Conservation (phyloP, 2,888 invertebrate species). For the Melanostoma scalare region DNA sequence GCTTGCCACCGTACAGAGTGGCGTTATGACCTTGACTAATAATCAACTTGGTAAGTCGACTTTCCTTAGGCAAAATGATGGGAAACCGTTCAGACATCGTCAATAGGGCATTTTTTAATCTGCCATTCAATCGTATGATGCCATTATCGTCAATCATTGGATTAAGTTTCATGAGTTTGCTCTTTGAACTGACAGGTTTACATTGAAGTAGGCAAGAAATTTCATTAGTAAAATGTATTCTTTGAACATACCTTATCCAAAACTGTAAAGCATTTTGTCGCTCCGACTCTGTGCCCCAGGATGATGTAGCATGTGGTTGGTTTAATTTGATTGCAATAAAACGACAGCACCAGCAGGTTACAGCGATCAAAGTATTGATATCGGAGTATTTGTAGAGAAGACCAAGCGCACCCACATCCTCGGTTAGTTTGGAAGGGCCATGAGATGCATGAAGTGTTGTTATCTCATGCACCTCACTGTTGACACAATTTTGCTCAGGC, state of each 20-base stretch:
- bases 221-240: slow-evolving; percentile 13
- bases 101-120: slow-evolving; percentile 24
- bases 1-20: slow-evolving; percentile 32
- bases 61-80: slow-evolving; percentile 28
- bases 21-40: slow-evolving; percentile 2
- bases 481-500: slow-evolving; percentile 13
- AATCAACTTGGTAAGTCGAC: background rate
- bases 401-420: background rate
- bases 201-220: slow-evolving; percentile 13
- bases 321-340: background rate
- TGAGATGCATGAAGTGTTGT: background rate
- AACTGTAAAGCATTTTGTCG: background rate
- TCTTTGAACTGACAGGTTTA: background rate
- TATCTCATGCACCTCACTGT: background rate
- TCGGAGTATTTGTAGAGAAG: slow-evolving; percentile 34
- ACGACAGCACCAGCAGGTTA: background rate
- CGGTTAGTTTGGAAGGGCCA: background rate
- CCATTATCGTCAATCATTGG: slow-evolving; percentile 26
- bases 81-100: slow-evolving; percentile 7
- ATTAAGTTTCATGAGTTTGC: slow-evolving; percentile 25
- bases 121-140: slow-evolving; percentile 28
- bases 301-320: background rate
- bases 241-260: slow-evolving; percentile 31
- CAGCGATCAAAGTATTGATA: slow-evolving; percentile 6
- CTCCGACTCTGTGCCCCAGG: slow-evolving; percentile 3